phyloP scores from a whole-genome alignment of 1,140 invertebrate species.

The Agrilus planipennis region DNA sequence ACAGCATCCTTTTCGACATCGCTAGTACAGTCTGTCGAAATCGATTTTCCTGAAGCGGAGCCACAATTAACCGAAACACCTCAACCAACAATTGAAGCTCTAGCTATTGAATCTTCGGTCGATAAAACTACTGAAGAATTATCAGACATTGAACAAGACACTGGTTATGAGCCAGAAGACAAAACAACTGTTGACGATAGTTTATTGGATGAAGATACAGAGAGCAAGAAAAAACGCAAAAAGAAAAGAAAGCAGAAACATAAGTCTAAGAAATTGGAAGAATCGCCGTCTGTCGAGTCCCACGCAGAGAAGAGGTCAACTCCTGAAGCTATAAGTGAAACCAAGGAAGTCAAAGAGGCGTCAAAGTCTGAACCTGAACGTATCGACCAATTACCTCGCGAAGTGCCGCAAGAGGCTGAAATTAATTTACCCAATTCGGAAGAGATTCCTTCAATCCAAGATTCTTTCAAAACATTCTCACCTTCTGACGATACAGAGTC shows the following conservation, averaged over 20 bases:
- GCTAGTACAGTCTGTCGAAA: constrained; percentile 48
- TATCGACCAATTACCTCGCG: constrained; percentile 17
- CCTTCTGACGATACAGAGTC: constrained; percentile 41
- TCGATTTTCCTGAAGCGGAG: constrained; percentile 38
- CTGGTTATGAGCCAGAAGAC: constrained; percentile 39
- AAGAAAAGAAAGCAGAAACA: constrained; percentile 44
- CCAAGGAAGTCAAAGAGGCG: constrained; percentile 32
- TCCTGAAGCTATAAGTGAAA: constrained; percentile 26
- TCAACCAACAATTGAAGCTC: constrained; percentile 38
- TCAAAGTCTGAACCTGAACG: constrained; percentile 25
- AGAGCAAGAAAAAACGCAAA: constrained; percentile 35
- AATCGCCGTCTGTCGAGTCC: constrained; percentile 33
- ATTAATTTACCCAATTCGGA: constrained; percentile 26
- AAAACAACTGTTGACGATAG: constrained; percentile 45
- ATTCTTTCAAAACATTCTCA: constrained; percentile 43
- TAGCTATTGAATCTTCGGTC: constrained; percentile 35
- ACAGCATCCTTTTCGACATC: constrained; percentile 38
- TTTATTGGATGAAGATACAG: constrained; percentile 29
- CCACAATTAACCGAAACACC: constrained; percentile 37
- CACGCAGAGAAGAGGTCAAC: constrained; percentile 29
- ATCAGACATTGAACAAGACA: constrained; percentile 29
- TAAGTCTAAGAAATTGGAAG: constrained; percentile 32
- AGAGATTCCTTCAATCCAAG: constrained; percentile 32
- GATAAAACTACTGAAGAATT: constrained; percentile 33
- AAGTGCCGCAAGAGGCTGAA: constrained; percentile 15